Percentiles rank a stretch among this genome's conserved stretches.
phyloP scores from a whole-genome alignment of 1,140 invertebrate genomes.

The Polyergus mexicanus region DNA sequence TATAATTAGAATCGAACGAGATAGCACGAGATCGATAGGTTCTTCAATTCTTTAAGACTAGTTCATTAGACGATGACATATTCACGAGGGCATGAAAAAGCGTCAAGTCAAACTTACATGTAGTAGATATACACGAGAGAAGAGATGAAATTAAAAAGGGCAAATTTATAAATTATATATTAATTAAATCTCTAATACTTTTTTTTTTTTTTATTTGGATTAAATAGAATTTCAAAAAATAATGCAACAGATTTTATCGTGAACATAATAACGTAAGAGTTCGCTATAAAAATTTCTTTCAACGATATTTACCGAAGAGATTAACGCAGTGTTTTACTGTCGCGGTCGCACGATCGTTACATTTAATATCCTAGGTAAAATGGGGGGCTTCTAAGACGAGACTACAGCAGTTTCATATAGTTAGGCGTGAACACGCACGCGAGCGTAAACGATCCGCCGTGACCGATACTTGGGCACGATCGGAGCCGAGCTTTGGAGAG shows the following conservation, averaged over 20 bases:
- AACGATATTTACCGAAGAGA: background rate
- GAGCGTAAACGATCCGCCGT: slow-evolving; percentile 22
- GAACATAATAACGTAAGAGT: background rate
- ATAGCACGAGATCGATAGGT: background rate
- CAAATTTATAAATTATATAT: background rate
- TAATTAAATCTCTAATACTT: background rate
- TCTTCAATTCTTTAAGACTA: background rate
- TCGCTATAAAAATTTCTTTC: background rate
- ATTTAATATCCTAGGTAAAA: slow-evolving; percentile 37
- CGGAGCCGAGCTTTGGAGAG: background rate
- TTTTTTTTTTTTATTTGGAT: background rate
- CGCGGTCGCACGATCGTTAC: slow-evolving; percentile 3
- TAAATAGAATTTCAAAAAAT: background rate
- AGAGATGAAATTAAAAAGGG: background rate
- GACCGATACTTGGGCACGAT: slow-evolving; percentile 50
- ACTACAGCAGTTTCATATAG: slow-evolving; percentile 33
- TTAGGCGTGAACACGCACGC: slow-evolving; percentile 26
- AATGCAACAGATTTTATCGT: background rate
- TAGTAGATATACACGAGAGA: background rate
- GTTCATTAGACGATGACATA: background rate
- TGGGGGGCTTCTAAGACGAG: background rate
- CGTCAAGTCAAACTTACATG: background rate
- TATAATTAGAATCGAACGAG: background rate
- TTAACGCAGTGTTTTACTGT: background rate
- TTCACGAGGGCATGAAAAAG: background rate